phyloP scores from a whole-genome alignment of 2,797 vertebrate species.

The Syngnathus rostellatus region DNA sequence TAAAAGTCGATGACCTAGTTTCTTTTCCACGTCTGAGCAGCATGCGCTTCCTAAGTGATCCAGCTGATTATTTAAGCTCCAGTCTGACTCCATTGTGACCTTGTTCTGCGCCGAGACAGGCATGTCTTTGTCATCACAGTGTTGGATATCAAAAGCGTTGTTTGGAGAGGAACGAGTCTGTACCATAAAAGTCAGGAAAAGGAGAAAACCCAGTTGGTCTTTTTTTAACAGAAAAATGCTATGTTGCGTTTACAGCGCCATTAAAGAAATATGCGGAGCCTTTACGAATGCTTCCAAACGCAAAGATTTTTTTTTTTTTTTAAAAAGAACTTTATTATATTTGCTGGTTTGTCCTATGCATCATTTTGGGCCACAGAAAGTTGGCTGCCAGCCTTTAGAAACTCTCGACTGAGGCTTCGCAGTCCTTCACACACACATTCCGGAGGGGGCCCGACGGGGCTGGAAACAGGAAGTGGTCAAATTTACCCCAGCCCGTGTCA shows the following conservation, averaged over 20 bases:
- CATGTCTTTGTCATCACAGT: conserved; percentile 33
- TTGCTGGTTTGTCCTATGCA: conserved; percentile 24
- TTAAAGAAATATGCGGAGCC: background rate
- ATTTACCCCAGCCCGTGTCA: conserved; percentile 63
- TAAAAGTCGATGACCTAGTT: conserved; percentile 45
- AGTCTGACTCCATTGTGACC: conserved; percentile 28
- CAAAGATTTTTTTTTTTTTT: background rate
- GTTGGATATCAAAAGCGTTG: conserved; percentile 16
- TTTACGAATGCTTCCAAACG: background rate
- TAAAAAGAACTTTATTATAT: background rate
- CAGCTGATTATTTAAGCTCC: conserved; percentile 42
- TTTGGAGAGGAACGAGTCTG: conserved; percentile 21
- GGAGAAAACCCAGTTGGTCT: background rate
- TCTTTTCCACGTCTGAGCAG: conserved; percentile 34
- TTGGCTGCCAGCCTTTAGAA: conserved; percentile 62
- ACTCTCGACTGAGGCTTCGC: conserved; percentile 49
- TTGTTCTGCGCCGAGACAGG: conserved; percentile 28
- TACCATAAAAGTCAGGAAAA: background rate
- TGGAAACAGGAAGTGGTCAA: conserved; percentile 68
- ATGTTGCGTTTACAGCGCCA: background rate
- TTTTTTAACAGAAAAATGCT: background rate
- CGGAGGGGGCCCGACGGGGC: conserved; percentile 60
- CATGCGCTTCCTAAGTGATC: conserved; percentile 49
- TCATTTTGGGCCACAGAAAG: conserved; percentile 29
- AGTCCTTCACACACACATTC: conserved; percentile 50